Conservation (phyloP, 2,888 invertebrate genomes). For the Xanthorhoe spadicearia region DNA sequence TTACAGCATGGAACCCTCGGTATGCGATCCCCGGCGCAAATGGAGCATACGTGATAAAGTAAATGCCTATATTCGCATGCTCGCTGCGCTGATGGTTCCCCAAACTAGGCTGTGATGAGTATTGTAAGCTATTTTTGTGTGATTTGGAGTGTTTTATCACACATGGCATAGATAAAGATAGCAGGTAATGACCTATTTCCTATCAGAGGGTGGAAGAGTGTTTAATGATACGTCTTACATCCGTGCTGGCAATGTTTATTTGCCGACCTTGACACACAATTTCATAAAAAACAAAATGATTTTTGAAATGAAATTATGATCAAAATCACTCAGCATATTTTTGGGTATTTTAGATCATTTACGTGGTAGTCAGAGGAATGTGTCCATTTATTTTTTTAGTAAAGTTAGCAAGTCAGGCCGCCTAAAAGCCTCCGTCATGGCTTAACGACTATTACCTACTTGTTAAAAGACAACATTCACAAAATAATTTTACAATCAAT, state of each 20-base stretch:
- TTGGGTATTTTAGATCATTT: too few relatives aligned
- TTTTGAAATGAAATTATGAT: too few relatives aligned
- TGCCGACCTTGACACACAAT: neutral
- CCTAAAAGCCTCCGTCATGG: too few relatives aligned
- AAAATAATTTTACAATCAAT: too few relatives aligned
- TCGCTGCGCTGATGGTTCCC: slow-evolving; percentile 8
- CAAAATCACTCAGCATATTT: too few relatives aligned
- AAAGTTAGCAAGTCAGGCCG: too few relatives aligned
- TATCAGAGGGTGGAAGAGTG: neutral
- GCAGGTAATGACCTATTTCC: neutral
- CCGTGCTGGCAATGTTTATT: neutral
- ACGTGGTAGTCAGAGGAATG: too few relatives aligned
- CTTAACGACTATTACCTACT: too few relatives aligned
- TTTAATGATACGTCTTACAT: neutral
- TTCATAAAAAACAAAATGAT: too few relatives aligned
- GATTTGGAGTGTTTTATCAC: slow-evolving; percentile 9
- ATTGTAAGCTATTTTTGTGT: slow-evolving; percentile 5
- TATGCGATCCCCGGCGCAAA: slow-evolving; percentile 26
- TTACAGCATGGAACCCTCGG: slow-evolving; percentile 33
- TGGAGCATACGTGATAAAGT: slow-evolving; percentile 23
- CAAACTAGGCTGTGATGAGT: slow-evolving; percentile 11
- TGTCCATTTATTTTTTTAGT: too few relatives aligned
- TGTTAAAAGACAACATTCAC: too few relatives aligned
- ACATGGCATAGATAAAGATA: neutral
- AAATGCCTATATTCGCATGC: slow-evolving; percentile 22